These are phyloP conservation scores for Campoplex capitator DNA, from an alignment of 2,888 invertebrate species.

Conservation along the genomic window DNA sequence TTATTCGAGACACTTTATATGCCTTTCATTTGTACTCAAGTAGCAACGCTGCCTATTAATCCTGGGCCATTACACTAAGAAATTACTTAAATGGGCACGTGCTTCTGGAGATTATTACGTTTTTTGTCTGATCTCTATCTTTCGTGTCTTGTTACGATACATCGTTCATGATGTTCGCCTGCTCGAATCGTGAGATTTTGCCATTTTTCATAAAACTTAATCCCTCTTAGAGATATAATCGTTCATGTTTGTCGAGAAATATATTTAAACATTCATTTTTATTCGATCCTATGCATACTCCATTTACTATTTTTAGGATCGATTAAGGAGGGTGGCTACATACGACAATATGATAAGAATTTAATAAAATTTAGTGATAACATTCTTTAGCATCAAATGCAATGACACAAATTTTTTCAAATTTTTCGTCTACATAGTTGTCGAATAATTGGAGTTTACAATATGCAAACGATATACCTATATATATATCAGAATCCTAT, in stretches of 20 bases:
- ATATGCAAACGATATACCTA: too few relatives aligned
- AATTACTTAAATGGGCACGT: constrained; percentile 2
- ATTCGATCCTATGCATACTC: not conserved
- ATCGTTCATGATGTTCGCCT: not conserved
- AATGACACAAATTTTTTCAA: too few relatives aligned
- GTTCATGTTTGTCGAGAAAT: not conserved
- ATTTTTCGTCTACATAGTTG: too few relatives aligned
- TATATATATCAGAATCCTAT: too few relatives aligned
- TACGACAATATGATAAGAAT: too few relatives aligned
- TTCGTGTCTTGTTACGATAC: not conserved
- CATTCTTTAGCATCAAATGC: too few relatives aligned
- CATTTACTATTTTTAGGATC: too few relatives aligned
- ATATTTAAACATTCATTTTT: not conserved
- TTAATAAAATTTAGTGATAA: too few relatives aligned
- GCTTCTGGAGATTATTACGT: not conserved
- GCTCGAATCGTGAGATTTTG: not conserved
- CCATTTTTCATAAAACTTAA: not conserved
- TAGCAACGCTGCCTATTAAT: not conserved
- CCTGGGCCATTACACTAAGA: not conserved
- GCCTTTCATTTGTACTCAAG: not conserved
- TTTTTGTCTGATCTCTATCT: not conserved
- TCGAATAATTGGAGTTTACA: too few relatives aligned
- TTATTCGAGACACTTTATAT: not conserved
- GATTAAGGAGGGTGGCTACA: too few relatives aligned
- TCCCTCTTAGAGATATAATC: not conserved